Base-by-base conservation (phyloP, 30 jellyfish, hydroid and myxozoan species). In the Aurelia aurita complex sp. Pacific region DNA sequence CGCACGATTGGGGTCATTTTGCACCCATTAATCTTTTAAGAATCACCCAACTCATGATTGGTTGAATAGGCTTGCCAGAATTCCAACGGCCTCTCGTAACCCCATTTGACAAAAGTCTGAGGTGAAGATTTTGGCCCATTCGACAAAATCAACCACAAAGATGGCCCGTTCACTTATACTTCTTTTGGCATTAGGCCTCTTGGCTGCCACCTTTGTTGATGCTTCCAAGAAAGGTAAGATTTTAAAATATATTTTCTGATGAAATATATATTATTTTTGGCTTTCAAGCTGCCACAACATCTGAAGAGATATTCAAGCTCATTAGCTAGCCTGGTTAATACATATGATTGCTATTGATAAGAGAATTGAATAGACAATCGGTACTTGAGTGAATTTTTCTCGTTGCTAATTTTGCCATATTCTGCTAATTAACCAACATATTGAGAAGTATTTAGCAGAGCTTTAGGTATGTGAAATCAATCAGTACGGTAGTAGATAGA, bases 171-270 rank as follows among this genome's bases (percentile, higher is more conserved):
- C 82, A 43, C 61, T 82, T 52, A 61, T 82, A 46, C 38, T 82
- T 62, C 77, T 73, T 80, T 55, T 85, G 88, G 78, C 64, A 17
- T 60, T 85, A 8, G 94, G 94, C 87, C 94, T 73, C 32, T 53
- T 85, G 87, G 94, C 94, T 85, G 86, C 85, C 55, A 73, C 60
- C n/a, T 18, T 67, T 57, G 74, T 65, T 16, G 91, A 82, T 10
- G 94, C 87, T 7, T 46, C 57, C 15, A 85, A 85, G 94, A 74
- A 76, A 85, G 94, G 94, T 76, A 73, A 18, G 94, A 3, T 76
- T 50, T 15, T 11, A 12, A 3, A 23, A 0, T 66, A 46, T 12
- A 66, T 23, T 63, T 23, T 6, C 19, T 61, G 14, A 0, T 15
- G 4, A 40, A 40, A 9, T 6, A 46, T 46, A 46, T 46, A 6